Evolutionary conservation across 2,888 invertebrate genomes (phyloP).

Genomic region (Mactromeris polynyma): DNA sequence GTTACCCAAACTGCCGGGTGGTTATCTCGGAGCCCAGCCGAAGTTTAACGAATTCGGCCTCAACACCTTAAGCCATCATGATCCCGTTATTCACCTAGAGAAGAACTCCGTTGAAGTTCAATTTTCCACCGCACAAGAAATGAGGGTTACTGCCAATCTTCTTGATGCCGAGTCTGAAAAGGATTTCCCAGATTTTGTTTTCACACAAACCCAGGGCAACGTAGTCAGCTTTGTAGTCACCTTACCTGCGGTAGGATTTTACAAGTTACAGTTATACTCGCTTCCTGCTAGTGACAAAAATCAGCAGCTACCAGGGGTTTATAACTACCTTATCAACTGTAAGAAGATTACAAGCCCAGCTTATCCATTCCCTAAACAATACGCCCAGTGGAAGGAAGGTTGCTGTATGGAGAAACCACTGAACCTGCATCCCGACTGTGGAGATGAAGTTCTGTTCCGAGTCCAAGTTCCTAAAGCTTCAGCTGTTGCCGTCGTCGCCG

Average conservation of each 20-base stretch:
- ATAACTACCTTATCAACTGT: slow-evolving; percentile 87
- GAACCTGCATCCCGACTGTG: slow-evolving; percentile 76
- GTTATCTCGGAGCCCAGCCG: slow-evolving; percentile 87
- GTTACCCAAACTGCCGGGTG: slow-evolving; percentile 86
- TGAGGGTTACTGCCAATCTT: slow-evolving; percentile 87
- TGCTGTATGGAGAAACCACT: slow-evolving; percentile 86
- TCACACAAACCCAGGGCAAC: slow-evolving; percentile 80
- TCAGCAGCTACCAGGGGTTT: slow-evolving; percentile 87
- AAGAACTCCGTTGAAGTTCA: slow-evolving; percentile 82
- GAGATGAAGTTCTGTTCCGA: slow-evolving; percentile 80
- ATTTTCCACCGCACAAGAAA: slow-evolving; percentile 79
- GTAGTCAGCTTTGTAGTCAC: slow-evolving; percentile 81
- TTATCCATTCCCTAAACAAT: slow-evolving; percentile 87
- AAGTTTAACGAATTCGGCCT: slow-evolving; percentile 85
- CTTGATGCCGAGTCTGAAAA: slow-evolving; percentile 83
- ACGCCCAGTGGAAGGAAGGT: slow-evolving; percentile 87
- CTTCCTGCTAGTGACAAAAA: slow-evolving; percentile 84
- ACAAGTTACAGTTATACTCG: slow-evolving; percentile 87
- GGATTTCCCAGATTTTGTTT: slow-evolving; percentile 84
- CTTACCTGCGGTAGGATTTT: slow-evolving; percentile 85
- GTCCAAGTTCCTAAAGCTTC: slow-evolving; percentile 85
- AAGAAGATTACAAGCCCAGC: slow-evolving; percentile 75
- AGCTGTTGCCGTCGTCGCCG: slow-evolving; percentile 86
- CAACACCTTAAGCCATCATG: slow-evolving; percentile 82
- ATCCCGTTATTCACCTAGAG: slow-evolving; percentile 85